Base-by-base conservation (phyloP, 2,888 invertebrate species). In the Spatulosminthurus flaviceps region DNA sequence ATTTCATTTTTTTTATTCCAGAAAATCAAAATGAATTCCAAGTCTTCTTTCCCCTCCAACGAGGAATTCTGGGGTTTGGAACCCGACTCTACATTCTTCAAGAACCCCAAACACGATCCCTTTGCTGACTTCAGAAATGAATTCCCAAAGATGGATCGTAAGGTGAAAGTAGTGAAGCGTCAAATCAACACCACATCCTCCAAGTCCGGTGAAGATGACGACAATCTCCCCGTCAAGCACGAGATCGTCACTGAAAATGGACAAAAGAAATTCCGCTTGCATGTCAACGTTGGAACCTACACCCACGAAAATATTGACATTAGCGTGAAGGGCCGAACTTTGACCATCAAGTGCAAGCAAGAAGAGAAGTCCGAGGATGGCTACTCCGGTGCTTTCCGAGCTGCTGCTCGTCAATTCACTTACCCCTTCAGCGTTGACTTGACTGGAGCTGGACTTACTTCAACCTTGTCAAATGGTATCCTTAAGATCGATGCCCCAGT, bases 321-420 rank as follows among this genome's bases (percentile, higher is more conserved):
- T 2, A 51, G 51, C 51, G 5, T 51, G 51, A 51, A 51, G 16
- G 51, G 51, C 16, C 51, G 51, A 11, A n/a, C n/a, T 19, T n/a
- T 51, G 19, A 51, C n/a, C 19, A 51, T 51, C 16, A 51, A 51
- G 51, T 13, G 19, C 4, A 51, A 51, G n/a, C 51, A 51, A 16
- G 51, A 51, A n/a, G 51, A 51, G n/a, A 51, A 51, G n/a, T 51
- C 51, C n/a, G 51, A 51, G 16, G 51, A 51, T 51, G 51, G 51
- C 2, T 51, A 51, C n/a, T 51, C 51, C 16, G 51, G 51, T 9
- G 51, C 19, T n/a, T 51, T 51, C 51, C 51, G 51, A 19, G 51
- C 51, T 19, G 51, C 51, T 13, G 51, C 51, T 51, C 51, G 51
- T 19, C 51, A 51, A n/a, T 51, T 51, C 51, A 51, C 51, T n/a